A percentile compares a stretch with the other conserved stretches of the same genome.
Evolutionary conservation across 2,888 invertebrate species (phyloP).

Genomic region (Troides aeacus): DNA sequence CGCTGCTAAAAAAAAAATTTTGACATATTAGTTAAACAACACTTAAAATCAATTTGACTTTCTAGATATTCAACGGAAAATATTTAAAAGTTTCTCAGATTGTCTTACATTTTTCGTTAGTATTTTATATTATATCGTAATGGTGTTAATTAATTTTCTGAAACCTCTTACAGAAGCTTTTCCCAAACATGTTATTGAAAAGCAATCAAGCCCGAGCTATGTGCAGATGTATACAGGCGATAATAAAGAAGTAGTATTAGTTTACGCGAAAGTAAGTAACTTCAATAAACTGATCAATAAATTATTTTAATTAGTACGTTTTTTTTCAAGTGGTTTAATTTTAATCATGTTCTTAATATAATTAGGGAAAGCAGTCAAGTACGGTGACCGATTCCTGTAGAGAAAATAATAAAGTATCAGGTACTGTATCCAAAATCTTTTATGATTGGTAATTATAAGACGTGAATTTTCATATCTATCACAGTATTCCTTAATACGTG

Average conservation of each 20-base stretch:
- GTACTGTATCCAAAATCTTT: not conserved
- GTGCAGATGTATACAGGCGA: constrained; percentile 63
- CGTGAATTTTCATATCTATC: not conserved
- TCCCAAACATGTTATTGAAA: constrained; percentile 55
- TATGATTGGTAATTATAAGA: not conserved
- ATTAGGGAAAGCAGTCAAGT: constrained; percentile 21
- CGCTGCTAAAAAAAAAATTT: too few relatives aligned
- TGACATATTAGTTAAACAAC: not conserved
- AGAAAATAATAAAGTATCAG: constrained; percentile 11
- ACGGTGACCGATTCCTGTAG: not conserved
- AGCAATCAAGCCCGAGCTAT: constrained; percentile 63
- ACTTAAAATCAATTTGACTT: not conserved
- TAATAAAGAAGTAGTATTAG: constrained; percentile 54
- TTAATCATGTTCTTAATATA: not conserved
- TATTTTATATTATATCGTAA: constrained; percentile 32
- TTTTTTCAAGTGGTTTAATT: too few relatives aligned
- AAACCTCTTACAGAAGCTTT: constrained; percentile 52
- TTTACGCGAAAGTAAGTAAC: constrained; percentile 54
- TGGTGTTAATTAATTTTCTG: constrained; percentile 46
- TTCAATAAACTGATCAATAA: not conserved
- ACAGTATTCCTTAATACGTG: not conserved
- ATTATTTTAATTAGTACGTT: too few relatives aligned
- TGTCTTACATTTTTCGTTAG: not conserved
- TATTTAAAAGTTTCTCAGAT: not conserved
- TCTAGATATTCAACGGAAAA: constrained; percentile 1